Conservation (phyloP, 2,797 vertebrate genomes). For the Sternotherus odoratus region DNA sequence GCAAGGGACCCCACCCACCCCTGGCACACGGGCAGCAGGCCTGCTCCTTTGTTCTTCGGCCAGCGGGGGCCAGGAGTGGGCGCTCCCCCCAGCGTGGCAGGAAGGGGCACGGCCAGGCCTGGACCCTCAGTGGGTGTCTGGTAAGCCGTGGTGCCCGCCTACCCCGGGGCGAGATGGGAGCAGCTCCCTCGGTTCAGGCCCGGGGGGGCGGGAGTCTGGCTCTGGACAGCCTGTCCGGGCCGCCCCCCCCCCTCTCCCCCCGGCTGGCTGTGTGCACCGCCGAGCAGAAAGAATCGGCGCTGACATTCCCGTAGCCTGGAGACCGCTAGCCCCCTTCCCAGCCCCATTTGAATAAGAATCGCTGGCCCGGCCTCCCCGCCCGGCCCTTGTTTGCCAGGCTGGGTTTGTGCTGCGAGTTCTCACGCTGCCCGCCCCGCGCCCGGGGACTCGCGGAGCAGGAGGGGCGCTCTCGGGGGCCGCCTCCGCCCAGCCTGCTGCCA, state of each 20-base stretch:
- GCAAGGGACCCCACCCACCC: background rate
- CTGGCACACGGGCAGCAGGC: conserved; percentile 22
- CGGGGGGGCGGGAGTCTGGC: too few relatives aligned
- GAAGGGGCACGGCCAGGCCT: too few relatives aligned
- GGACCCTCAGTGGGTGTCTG: background rate
- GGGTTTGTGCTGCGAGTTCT: conserved; percentile 45
- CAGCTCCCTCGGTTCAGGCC: too few relatives aligned
- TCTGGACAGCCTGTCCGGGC: too few relatives aligned
- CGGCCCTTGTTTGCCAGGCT: background rate
- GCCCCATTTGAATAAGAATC: conserved; percentile 94
- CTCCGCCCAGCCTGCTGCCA: too few relatives aligned
- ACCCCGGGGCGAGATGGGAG: too few relatives aligned
- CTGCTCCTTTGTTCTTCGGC: background rate
- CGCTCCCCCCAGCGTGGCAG: too few relatives aligned
- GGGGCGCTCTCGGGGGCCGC: too few relatives aligned
- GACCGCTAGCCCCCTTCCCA: conserved; percentile 86
- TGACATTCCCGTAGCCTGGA: conserved; percentile 88
- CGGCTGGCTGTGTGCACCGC: conserved; percentile 12
- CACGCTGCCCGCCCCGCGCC: conserved; percentile 9
- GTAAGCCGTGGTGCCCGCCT: too few relatives aligned
- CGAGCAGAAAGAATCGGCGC: conserved; percentile 83
- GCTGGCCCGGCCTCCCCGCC: conserved; percentile 60
- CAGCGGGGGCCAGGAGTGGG: too few relatives aligned
- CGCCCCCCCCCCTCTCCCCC: too few relatives aligned
- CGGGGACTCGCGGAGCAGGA: background rate